Evolutionary conservation across 2,113 vertebrate genomes (phyloP), one percentile per base, ranked within the genome.

Genomic region (Pomatorhinus ruficollis): DNA sequence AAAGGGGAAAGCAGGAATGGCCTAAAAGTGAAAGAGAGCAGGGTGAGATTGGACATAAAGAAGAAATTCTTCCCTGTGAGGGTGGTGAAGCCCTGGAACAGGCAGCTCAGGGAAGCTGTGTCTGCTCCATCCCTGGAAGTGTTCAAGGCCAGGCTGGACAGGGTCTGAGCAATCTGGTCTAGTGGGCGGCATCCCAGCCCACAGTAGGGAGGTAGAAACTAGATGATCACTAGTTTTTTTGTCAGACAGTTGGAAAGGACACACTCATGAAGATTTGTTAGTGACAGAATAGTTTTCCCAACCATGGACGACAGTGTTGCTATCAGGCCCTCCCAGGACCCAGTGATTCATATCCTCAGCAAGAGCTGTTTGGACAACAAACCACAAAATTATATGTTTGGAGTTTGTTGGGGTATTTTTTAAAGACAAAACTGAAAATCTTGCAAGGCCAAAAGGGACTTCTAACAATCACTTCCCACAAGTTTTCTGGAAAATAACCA

Each of bases 301-400:
- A 6, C 69, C 53, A n/a, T 3, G 14, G 60, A 90, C 31, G 21
- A 45, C 31, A 76, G n/a, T 42, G 23, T 3, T 33, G 45, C 22
- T 69, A 57, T 15, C 69, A 85, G 70, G 76, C 30, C 33, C 9
- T 44, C 50, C 39, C 54, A 77, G 66, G 39, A 89, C 21, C 30
- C 61, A 63, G 63, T 79, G 78, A 95, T 71, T 94, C 87, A 91
- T 37, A 79, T 56, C 52, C 77, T 91, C 24, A 82, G 27, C 33
- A 50, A 85, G 49, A 12, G 13, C 20, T 59, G 49, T 79, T 87
- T 76, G 39, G 49, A 40, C 37, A 95, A 90, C 61, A 95, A 76
- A 90, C 44, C 77, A 95, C 53, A 7, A 80, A 94, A 81, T 28
- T 1, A 11, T 47, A 35, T 25, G 44, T 71, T 60, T 76, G 39